Evolutionary conservation across 2,797 vertebrate species (phyloP), one percentile per base, ranked within the genome.

Genomic region (Brotula barbata): DNA sequence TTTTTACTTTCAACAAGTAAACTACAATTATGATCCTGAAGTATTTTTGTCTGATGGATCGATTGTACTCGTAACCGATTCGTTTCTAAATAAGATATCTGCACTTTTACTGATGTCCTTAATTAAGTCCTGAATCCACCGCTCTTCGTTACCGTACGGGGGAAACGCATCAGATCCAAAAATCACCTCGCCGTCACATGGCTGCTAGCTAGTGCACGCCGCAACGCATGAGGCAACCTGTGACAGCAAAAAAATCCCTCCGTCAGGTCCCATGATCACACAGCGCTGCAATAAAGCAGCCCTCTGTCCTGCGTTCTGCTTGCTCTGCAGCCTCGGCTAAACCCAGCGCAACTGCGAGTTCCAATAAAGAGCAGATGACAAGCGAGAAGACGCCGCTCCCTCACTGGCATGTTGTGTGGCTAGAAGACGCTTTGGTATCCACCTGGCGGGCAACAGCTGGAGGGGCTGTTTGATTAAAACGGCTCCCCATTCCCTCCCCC

Each of bases 381-480:
- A 9, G 23, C 37, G 17, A 54, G 23, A 10, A 69, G 57, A 17
- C 45, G 20, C 39, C 28, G 51, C 53, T 75, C 42, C 42, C 52
- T 60, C 41, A 42, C 11, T 15, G 50, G 39, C 3, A 0, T 16
- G 43, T 67, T 25, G 41, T 37, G 60, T 57, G 33, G 2, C 47
- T 20, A 13, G 46, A 71, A 59, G 52, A 62, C 53, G 11, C 53
- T 45, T 60, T 42, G 22, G 47, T 57, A 48, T 69, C 75, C 68
- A 73, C 64, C 64, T 58, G 68, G 71, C 69, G 69, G 61, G 53
- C 40, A 73, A 68, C 73, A 77, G 68, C 82, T 82, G 75, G 75
- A 73, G 64, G 56, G 48, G 58, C 57, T 47, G 56, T 84, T 87
- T 86, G 77, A 87, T 83, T 77, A 76, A 75, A 69, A 56, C 57